Base-by-base conservation (phyloP, 2,797 vertebrate species). In the Takifugu rubripes region DNA sequence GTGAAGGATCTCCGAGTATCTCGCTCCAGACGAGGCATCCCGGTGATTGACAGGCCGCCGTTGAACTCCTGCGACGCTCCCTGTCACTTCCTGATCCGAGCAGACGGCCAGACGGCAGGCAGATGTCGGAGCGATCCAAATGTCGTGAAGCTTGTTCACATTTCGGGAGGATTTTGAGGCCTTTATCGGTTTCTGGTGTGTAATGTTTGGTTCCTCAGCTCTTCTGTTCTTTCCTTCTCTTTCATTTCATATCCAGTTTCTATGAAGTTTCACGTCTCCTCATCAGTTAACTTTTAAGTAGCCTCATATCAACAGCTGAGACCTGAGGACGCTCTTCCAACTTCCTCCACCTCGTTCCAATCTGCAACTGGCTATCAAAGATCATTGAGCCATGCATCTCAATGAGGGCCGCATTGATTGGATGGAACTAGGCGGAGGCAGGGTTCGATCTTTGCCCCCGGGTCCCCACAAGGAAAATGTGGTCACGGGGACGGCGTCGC, bases 331-430 rank as follows among this genome's bases (percentile, higher is more conserved):
- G 72, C 68, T 46, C 17, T 42, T 52, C 72, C 54, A 73, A 78
- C 69, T 82, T 76, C 54, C 69, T 43, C 44, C 66, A 26, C 53
- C 58, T 68, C 57, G 47, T 67, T 68, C 54, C 66, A 61, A 82
- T 83, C 75, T 76, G 77, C 81, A 83, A 81, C 76, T 82, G 77
- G 64, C 82, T 81, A 81, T 75, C 78, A 78, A 67, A 84, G 79
- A 86, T 84, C 85, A 87, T 85, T 82, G 85, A 87, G 68, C 84
- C 79, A 83, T 86, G 86, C 82, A 89, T 90, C 81, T 83, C 76
- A 89, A 89, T 89, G 86, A 90, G 86, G 66, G 44, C 56, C 67
- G 74, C 82, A 90, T 88, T 89, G 88, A 90, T 90, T 85, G 77
- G 71, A 48, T 59, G 74, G 61, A 76, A 74, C 56, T 5, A 72